Conservation (phyloP, 2,797 vertebrate species). For the Mionectes olivaceus region DNA sequence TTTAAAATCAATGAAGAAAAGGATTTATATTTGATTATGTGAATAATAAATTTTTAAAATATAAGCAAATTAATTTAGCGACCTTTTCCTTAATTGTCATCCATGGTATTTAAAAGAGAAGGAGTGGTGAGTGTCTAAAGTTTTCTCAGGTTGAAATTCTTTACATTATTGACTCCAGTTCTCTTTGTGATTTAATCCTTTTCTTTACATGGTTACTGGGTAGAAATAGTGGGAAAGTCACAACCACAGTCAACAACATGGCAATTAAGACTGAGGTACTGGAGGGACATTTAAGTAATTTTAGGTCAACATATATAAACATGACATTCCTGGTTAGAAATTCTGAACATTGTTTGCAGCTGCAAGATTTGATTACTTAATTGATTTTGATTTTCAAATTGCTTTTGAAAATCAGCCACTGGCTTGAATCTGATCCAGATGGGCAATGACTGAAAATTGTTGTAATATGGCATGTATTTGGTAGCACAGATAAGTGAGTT, state of each 20-base stretch:
- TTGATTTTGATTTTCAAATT: constrained; percentile 45
- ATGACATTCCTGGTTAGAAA: background rate
- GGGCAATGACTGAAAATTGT: constrained; percentile 30
- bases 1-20: background rate
- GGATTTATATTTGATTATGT: background rate
- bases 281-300: constrained; percentile 3
- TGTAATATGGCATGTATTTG: background rate
- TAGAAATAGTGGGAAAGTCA: background rate
- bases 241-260: background rate
- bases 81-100: background rate
- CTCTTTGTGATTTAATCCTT: background rate
- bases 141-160: background rate
- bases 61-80: background rate
- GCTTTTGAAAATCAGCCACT: constrained; percentile 30
- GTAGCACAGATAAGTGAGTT: background rate
- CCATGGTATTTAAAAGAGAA: background rate
- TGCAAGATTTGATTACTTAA: constrained; percentile 25
- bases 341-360: constrained; percentile 13
- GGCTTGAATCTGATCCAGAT: constrained; percentile 55
- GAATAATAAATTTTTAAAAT: background rate
- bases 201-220: background rate
- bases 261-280: constrained; percentile 1
- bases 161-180: background rate
- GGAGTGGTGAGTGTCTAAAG: background rate
- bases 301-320: background rate